Percentiles rank a stretch among this genome's conserved stretches.
Conservation (phyloP, 1,140 invertebrate genomes). For the Sarcophaga bullata region DNA sequence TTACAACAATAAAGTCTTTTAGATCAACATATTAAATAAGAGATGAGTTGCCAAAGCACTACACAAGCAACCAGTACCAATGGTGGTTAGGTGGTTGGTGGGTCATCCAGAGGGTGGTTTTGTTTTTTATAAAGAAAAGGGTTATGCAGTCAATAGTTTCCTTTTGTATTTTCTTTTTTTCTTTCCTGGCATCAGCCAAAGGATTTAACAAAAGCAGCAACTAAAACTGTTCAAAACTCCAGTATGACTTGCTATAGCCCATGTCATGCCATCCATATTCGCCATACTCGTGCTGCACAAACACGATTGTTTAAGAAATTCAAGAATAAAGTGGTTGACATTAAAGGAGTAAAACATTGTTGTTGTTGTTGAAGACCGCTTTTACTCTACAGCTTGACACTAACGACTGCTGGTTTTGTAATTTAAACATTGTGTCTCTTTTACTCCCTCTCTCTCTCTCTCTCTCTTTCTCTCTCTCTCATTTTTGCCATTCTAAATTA, state of each 20-base stretch:
- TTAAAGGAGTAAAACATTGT: background rate
- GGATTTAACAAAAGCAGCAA: background rate
- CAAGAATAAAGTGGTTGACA: background rate
- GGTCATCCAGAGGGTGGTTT: too few relatives aligned
- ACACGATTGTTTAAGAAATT: background rate
- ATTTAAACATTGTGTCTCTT: background rate
- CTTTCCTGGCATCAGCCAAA: too few relatives aligned
- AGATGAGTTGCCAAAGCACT: conserved; percentile 2
- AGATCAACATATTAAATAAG: conserved; percentile 11
- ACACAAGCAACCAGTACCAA: too few relatives aligned
- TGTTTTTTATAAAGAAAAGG: background rate
- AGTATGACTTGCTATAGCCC: too few relatives aligned
- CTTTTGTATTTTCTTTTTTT: background rate
- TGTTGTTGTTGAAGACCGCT: background rate
- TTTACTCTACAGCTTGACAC: background rate
- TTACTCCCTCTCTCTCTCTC: background rate
- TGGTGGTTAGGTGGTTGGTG: background rate
- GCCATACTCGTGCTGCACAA: background rate
- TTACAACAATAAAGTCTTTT: conserved; percentile 5
- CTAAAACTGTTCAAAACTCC: too few relatives aligned
- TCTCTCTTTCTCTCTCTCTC: too few relatives aligned
- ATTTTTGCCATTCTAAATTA: too few relatives aligned
- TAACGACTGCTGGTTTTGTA: conserved; percentile 12
- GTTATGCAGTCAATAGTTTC: background rate
- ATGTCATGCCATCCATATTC: background rate